A percentile compares a stretch with the other conserved stretches of the same genome.
phyloP scores from a whole-genome alignment of 2,797 vertebrate genomes.

The Sebastes itinus region DNA sequence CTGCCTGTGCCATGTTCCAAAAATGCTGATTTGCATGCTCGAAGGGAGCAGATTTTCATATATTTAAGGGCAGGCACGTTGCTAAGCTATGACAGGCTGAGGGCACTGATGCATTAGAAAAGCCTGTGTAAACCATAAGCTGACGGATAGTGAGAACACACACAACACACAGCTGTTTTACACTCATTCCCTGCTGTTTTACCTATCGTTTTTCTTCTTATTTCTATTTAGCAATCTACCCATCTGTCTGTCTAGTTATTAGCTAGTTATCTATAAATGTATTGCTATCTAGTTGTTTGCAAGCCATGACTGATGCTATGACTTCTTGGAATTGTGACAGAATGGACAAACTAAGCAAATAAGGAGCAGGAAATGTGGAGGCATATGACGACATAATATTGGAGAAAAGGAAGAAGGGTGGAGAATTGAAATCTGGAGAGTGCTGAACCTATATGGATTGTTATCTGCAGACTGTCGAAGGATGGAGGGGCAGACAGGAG shows the following conservation, averaged over 20 bases:
- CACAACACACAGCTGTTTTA: constrained; percentile 35
- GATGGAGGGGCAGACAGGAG: constrained; percentile 14
- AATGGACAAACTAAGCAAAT: background rate
- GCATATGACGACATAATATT: background rate
- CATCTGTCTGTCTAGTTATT: background rate
- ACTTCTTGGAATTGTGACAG: background rate
- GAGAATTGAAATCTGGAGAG: constrained; percentile 13
- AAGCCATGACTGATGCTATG: too few species aligned
- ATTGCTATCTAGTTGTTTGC: background rate
- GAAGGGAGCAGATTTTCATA: constrained; percentile 70
- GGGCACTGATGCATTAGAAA: constrained; percentile 69
- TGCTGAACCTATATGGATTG: constrained; percentile 28
- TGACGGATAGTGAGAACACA: constrained; percentile 56
- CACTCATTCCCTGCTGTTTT: constrained; percentile 9
- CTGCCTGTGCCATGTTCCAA: constrained; percentile 38
- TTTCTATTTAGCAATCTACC: background rate
- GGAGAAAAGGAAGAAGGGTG: background rate
- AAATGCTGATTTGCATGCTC: constrained; percentile 68
- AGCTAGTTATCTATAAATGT: background rate
- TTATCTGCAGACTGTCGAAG: constrained; percentile 37
- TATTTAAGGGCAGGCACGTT: constrained; percentile 66
- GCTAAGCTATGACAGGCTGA: constrained; percentile 70
- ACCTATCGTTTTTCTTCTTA: background rate
- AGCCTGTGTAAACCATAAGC: constrained; percentile 70
- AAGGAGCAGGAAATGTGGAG: background rate